Percentiles rank a stretch among this genome's conserved stretches.
Evolutionary conservation across 1,140 invertebrate genomes (phyloP).

Genomic region (Papilio xuthus): DNA sequence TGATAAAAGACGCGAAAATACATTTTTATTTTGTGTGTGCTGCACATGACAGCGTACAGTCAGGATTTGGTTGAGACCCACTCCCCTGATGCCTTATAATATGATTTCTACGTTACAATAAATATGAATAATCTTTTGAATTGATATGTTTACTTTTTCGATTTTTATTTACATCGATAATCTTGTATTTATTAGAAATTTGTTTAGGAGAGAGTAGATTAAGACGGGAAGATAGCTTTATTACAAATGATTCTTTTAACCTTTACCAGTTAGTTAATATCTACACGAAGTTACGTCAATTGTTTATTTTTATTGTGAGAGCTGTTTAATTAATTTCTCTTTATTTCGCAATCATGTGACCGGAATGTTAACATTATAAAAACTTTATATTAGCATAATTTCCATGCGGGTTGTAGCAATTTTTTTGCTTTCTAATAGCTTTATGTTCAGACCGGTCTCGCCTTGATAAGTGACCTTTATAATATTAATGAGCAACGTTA

Average conservation of each 20-base stretch:
- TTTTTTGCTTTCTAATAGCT: constrained; percentile 10
- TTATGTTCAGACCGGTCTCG: background rate
- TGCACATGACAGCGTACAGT: constrained; percentile 59
- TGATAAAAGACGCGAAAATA: constrained; percentile 61
- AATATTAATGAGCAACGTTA: background rate
- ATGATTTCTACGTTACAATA: background rate
- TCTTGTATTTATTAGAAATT: no score
- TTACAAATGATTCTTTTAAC: background rate
- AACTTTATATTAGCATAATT: constrained; percentile 14
- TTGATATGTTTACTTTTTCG: background rate
- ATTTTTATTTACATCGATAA: background rate
- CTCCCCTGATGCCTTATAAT: background rate
- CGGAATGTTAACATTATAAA: constrained; percentile 25
- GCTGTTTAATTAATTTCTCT: no score
- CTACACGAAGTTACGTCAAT: background rate
- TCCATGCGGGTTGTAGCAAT: background rate
- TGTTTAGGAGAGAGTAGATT: no score
- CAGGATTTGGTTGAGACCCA: constrained; percentile 43
- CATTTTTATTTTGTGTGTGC: constrained; percentile 56
- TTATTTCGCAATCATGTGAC: constrained; percentile 20
- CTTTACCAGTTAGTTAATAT: no score
- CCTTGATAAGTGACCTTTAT: background rate
- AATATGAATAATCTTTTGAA: background rate
- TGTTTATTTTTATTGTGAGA: background rate
- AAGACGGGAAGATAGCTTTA: background rate